Base-by-base conservation (phyloP, 2,888 invertebrate genomes). In the Argyra leucocephala region DNA sequence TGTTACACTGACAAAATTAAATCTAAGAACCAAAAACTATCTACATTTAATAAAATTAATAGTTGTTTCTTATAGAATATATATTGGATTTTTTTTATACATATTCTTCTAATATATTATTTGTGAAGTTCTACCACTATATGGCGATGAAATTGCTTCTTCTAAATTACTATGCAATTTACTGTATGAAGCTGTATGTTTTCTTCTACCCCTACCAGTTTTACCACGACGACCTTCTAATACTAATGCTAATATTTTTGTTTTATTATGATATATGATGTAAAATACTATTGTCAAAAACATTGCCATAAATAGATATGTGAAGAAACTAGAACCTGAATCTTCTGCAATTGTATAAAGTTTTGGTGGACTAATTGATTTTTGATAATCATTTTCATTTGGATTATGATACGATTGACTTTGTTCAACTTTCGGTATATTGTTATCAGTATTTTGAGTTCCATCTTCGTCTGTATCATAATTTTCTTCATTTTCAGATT, bases 81-180 rank as follows among this genome's bases (percentile, higher is more conserved):
- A 57, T 5, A 57, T 57, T 57, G 10, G 57, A 18, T 24, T 23
- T 24, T 24, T 60, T 65, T 67, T 37, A 5, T 12, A 48, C 1
- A n/a, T 15, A n/a, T 48, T 18, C 12, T 37, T 48, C 64, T 69
- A 73, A 66, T 73, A 73, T 70, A 74, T 71, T 66, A 73, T 69
- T 70, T 73, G 72, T 66, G 71, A 66, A 67, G 71, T 67, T 65
- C 72, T 65, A 64, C 68, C 65, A 63, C 69, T 67, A 21, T 61
- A 23, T 24, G 69, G 66, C 12, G 86, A 86, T 5, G 84, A 84
- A 59, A 87, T 84, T 48, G 86, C 86, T 76, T 87, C 87, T 76
- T 87, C 87, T 67, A 87, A 78, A 72, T 85, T 87, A 69, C 84
- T 84, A 73, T 87, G 86, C 65, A 88, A 78, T 73, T 87, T 87